Base-by-base conservation (phyloP, 53 echinoderm and acorn worm species). In the Paelopatides confundens region DNA sequence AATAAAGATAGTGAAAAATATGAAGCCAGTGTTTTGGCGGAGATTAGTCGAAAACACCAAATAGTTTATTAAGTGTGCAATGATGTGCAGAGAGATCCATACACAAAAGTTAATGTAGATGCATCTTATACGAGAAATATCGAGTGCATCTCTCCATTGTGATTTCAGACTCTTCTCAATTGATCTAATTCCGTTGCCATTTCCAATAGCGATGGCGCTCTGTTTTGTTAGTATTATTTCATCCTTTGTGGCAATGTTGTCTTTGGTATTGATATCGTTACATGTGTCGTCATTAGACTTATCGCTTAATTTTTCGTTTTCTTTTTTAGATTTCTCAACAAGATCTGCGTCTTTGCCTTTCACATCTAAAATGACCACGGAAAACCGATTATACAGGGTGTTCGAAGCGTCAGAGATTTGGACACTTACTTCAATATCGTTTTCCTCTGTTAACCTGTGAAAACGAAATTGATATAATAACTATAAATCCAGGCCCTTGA, bases 381-480 rank as follows among this genome's bases (percentile, higher is more conserved):
- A 74, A 28, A 39, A 74, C 10, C 74, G 74, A 28, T 74, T 74
- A 27, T 74, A n/a, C 17, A 74, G 46, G 5, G 74, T 74, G 29
- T 74, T 46, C 7, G 74, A 23, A 7, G 43, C 14, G 40, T 74
- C 40, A n/a, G 74, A 74, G 21, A 74, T 74, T 23, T 74, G 74
- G 6, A 74, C 74, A 26, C 46, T 74, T 17, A 74, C 40, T 74
- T 74, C 74, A 23, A 74, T 40, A 40, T 74, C 74, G 34, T 24
- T 74, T 21, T 74, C 74, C 23, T 35, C 18, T 21, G 38, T 18
- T 21, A 21, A 15, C 24, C 58, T 58, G 58, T 21, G 21, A 23
- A 58, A 58, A 58, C 6, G 2, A 58, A 58, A 23, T 58, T 58
- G 58, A 43, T n/a, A n/a, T n/a, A n/a, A n/a, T n/a, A n/a, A n/a